phyloP scores from a whole-genome alignment of 2,797 vertebrate species.

The Hephaestus fuliginosus region DNA sequence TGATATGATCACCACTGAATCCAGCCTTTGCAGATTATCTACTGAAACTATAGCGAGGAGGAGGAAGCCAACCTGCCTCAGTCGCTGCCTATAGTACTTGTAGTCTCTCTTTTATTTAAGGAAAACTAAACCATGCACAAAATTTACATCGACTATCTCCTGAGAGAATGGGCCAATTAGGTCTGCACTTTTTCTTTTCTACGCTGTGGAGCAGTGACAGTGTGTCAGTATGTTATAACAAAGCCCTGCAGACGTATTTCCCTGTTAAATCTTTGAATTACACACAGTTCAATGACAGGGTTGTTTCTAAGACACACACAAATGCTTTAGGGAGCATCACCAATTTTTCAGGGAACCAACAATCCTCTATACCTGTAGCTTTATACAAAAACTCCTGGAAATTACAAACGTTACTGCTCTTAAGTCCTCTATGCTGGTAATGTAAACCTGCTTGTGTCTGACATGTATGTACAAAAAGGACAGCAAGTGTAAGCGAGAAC shows the following conservation, averaged over 20 bases:
- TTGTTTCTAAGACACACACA: neutral
- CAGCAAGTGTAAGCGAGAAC: neutral
- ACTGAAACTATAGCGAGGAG: neutral
- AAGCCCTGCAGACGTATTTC: slow-evolving; percentile 20
- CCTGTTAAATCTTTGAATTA: slow-evolving; percentile 5
- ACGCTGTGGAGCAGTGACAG: neutral
- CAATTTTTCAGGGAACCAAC: neutral
- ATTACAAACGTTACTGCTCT: neutral
- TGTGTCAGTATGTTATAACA: slow-evolving; percentile 11
- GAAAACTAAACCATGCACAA: neutral
- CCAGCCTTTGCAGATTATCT: neutral
- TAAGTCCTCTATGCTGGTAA: neutral
- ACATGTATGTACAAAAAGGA: neutral
- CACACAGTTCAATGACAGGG: neutral
- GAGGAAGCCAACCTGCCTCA: neutral
- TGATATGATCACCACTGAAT: slow-evolving; percentile 50
- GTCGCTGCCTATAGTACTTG: neutral
- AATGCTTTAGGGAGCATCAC: neutral
- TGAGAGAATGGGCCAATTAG: slow-evolving; percentile 7
- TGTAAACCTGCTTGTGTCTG: neutral
- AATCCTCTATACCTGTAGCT: neutral
- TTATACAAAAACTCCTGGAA: neutral
- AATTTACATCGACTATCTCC: neutral
- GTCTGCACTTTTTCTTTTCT: neutral
- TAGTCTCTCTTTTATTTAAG: neutral